Evolutionary conservation across 2,113 vertebrate species (phyloP).

Genomic region (Oncorhynchus kisutch): DNA sequence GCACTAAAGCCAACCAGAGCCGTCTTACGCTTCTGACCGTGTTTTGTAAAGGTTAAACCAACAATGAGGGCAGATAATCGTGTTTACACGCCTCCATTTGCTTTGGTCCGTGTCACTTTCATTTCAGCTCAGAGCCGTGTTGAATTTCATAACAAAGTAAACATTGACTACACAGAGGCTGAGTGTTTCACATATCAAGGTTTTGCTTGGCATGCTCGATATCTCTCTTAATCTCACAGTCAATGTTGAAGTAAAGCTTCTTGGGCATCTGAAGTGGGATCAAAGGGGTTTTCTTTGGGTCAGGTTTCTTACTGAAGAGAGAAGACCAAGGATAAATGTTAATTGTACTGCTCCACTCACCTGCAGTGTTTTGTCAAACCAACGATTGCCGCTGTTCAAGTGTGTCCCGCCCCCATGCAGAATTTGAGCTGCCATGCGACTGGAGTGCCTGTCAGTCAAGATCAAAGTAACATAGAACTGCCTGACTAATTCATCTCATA

Average conservation of each 20-base stretch:
- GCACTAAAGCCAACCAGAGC: neutral
- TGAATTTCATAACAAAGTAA: conserved; percentile 22
- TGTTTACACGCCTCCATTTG: conserved; percentile 25
- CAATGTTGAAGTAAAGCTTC: conserved; percentile 84
- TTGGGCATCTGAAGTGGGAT: conserved; percentile 77
- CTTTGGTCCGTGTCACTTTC: neutral
- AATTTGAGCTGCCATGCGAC: conserved; percentile 81
- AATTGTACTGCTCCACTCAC: conserved; percentile 51
- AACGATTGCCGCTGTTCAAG: conserved; percentile 85
- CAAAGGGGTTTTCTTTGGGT: conserved; percentile 71
- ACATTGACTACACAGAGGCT: neutral
- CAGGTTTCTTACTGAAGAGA: conserved; percentile 70
- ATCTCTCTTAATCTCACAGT: conserved; percentile 79
- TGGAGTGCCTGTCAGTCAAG: conserved; percentile 68
- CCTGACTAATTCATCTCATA: neutral
- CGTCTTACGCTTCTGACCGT: neutral
- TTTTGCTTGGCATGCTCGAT: conserved; percentile 83
- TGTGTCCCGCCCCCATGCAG: conserved; percentile 84
- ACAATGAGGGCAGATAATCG: conserved; percentile 30
- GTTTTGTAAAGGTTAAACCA: conserved; percentile 31
- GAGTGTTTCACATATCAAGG: conserved; percentile 76
- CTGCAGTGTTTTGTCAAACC: conserved; percentile 87
- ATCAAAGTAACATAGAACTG: neutral
- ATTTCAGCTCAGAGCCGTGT: neutral
- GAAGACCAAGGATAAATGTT: neutral